These are phyloP conservation scores for Lasioglossum vierecki DNA, from an alignment of 2,888 invertebrate genomes.

Conservation along the genomic window DNA sequence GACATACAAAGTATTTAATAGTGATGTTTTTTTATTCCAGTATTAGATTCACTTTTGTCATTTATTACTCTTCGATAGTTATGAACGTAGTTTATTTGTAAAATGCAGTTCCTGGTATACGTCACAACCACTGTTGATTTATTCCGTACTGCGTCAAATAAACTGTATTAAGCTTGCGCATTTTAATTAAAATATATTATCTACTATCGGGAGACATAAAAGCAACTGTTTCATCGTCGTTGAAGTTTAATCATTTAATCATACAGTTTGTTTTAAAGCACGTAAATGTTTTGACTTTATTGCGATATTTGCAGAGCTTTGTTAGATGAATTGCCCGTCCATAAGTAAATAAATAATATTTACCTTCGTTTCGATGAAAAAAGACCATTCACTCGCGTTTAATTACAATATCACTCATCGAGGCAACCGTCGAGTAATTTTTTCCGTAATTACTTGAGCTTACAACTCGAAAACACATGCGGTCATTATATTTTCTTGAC, in stretches of 20 bases:
- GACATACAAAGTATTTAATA: not conserved
- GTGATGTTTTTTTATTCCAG: not conserved
- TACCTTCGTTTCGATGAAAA: constrained; percentile 37
- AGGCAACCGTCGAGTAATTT: constrained; percentile 31
- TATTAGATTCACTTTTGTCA: not conserved
- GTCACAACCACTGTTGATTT: not conserved
- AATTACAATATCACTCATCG: constrained; percentile 43
- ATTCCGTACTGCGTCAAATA: not conserved
- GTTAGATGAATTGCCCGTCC: constrained; percentile 46
- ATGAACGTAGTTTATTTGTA: not conserved
- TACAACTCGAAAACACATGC: not conserved
- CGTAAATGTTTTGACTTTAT: constrained; percentile 40
- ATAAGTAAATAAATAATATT: constrained; percentile 53
- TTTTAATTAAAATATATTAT: constrained; percentile 1
- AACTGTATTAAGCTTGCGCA: not conserved
- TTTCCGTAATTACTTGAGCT: constrained; percentile 34
- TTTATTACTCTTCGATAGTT: too few species aligned
- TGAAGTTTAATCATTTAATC: constrained; percentile 22
- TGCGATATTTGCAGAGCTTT: constrained; percentile 39
- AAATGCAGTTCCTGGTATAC: not conserved
- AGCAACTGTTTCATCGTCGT: constrained; percentile 15
- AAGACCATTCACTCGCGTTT: constrained; percentile 43
- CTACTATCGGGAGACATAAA: not conserved
- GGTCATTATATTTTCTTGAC: not conserved
- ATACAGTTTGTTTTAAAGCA: constrained; percentile 43